Base-by-base conservation (phyloP, 2,797 vertebrate species). In the Pseudochirops cupreus region DNA sequence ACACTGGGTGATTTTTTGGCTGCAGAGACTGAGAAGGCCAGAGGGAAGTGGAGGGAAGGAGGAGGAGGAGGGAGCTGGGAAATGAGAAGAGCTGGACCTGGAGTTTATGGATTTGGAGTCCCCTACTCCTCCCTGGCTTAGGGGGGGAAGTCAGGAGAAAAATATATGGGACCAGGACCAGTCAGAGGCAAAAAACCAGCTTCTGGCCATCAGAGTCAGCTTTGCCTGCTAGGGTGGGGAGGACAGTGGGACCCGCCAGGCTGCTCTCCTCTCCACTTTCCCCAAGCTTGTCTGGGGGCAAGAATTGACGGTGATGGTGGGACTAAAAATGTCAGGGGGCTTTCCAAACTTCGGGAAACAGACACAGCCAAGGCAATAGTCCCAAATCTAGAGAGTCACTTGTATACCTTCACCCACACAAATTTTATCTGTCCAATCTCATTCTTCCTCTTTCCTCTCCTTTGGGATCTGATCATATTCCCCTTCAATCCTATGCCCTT, bases 1-100 rank as follows among this genome's bases (percentile, higher is more conserved):
- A 96, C 96, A 87, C 95, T 93, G 28, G 97, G 96, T 97, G 97
- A 96, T 97, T 98, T 98, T 98, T 98, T 98, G 98, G 98, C 98
- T 96, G 96, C 97, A 52, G 97, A 97, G 97, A 97, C 95, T 96
- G 97, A 91, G 97, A 98, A 98, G 98, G 97, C 98, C 96, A 91
- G 97, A 97, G 96, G 95, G 39, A 82, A 82, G 74, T 82, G 39
- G 94, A 67, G 57, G 95, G 96, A 96, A 62, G 82, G 94, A 92
- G 52, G 57, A 94, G 67, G 74, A 82, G 67, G 67, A 67, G 62
- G 62, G 16, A 67, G 28, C 96, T 90, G 98, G 98, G 57, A 97
- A 92, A 54, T 58, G 3, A 54, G 96, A 98, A 98, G 97, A 98
- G 74, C 96, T 96, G 97, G 97, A 97, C 94, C 97, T 94, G 97